phyloP scores from a whole-genome alignment of 1,140 invertebrate species.

The Drosophila albomicans region DNA sequence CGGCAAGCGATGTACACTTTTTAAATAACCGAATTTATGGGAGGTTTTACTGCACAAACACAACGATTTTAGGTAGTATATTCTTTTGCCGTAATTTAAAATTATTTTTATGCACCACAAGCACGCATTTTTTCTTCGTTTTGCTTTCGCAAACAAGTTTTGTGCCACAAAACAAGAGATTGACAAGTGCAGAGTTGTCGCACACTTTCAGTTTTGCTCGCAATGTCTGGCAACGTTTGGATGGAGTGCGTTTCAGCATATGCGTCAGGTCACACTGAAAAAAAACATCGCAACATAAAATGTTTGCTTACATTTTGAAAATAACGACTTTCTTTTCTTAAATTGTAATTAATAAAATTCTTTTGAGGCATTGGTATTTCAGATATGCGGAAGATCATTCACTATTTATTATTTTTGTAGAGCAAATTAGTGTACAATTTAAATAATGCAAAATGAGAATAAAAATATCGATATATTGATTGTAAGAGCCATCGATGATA shows the following conservation, averaged over 20 bases:
- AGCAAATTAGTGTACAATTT: no score
- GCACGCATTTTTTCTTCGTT: conserved; percentile 47
- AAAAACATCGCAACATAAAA: no score
- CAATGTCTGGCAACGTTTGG: conserved; percentile 6
- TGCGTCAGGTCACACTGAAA: conserved; percentile 24
- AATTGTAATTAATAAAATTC: no score
- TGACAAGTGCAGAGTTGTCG: conserved; percentile 38
- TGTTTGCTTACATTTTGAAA: no score
- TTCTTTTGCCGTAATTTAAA: conserved; percentile 12
- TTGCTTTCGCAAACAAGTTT: conserved; percentile 57
- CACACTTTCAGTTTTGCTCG: background rate
- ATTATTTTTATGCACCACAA: conserved; percentile 29
- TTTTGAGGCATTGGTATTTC: no score
- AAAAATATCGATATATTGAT: no score
- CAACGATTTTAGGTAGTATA: background rate
- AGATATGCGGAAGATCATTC: no score
- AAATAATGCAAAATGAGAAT: no score
- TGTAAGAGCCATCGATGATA: no score
- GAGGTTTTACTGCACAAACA: background rate
- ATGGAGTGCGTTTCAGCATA: background rate
- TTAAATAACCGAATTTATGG: conserved; percentile 2
- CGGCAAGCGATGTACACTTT: conserved; percentile 16
- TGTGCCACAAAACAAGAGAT: conserved; percentile 60
- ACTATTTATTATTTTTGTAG: no score
- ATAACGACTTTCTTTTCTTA: no score